Percentiles rank a stretch among this genome's conserved stretches.
These are phyloP conservation scores for Ceuthmochares aereus DNA, from an alignment of 2,113 vertebrate genomes.

Conservation along the genomic window DNA sequence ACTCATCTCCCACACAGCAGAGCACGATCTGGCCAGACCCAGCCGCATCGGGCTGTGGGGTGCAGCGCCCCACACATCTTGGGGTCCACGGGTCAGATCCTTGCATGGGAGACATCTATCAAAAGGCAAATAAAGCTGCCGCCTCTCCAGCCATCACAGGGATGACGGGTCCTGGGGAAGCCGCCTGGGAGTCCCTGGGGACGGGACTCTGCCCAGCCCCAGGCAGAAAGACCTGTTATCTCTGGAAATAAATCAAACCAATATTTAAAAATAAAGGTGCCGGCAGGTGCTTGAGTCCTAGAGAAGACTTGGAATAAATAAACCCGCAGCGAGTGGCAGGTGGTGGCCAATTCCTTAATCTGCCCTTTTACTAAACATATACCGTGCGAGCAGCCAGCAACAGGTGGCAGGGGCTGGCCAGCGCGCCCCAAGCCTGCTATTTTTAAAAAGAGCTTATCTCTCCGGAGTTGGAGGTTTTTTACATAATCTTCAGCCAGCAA, in stretches of 20 bases:
- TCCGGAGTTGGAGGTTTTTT: background rate
- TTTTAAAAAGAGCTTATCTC: conserved; percentile 58
- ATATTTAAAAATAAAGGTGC: conserved; percentile 64
- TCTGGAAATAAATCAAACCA: conserved; percentile 37
- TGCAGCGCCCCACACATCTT: background rate
- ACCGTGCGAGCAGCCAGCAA: background rate
- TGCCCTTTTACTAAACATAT: conserved; percentile 17
- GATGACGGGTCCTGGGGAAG: background rate
- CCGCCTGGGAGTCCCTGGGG: background rate
- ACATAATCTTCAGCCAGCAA: conserved; percentile 31
- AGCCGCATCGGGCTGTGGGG: accelerated
- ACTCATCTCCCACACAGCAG: background rate
- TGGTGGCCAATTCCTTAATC: conserved; percentile 20
- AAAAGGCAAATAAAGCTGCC: background rate
- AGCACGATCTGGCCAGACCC: accelerated
- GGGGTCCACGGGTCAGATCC: background rate
- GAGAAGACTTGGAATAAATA: conserved; percentile 27
- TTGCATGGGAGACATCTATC: background rate
- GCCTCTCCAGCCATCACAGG: accelerated
- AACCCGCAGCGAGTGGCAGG: conserved; percentile 23
- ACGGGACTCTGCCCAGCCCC: background rate
- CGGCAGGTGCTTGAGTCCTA: conserved; percentile 13
- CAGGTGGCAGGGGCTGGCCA: conserved; percentile 45
- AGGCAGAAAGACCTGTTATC: background rate
- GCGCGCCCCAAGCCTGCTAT: conserved; percentile 32